Conservation (phyloP, 2,888 invertebrate species). For the Pseudococcus longispinus region DNA sequence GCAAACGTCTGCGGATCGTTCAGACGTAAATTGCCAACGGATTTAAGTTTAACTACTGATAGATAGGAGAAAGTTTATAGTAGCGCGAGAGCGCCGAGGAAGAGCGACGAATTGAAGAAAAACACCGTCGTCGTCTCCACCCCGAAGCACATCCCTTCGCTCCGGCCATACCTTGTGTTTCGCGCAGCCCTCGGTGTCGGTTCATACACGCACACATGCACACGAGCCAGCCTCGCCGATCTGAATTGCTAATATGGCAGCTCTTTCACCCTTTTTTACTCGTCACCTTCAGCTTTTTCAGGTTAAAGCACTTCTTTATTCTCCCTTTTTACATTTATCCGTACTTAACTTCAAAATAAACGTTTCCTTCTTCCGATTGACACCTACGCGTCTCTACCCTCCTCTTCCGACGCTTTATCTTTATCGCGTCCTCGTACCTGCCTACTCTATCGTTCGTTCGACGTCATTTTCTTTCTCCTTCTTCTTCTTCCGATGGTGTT, state of each 20-base stretch:
- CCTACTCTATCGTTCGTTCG: neutral
- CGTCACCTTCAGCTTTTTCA: constrained; percentile 57
- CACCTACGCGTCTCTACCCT: constrained; percentile 48
- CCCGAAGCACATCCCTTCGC: neutral
- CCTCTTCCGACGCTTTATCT: neutral
- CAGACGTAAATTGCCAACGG: constrained; percentile 57
- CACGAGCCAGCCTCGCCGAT: constrained; percentile 6
- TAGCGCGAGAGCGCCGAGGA: neutral
- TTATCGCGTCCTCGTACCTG: neutral
- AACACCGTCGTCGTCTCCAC: constrained; percentile 4
- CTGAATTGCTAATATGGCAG: constrained; percentile 57
- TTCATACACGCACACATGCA: neutral
- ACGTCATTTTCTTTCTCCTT: neutral
- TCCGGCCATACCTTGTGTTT: neutral
- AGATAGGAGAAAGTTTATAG: constrained; percentile 54
- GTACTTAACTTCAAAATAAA: constrained; percentile 57
- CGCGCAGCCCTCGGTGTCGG: neutral
- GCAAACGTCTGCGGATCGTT: constrained; percentile 57
- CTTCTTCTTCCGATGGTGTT: neutral
- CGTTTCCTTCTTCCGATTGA: constrained; percentile 57
- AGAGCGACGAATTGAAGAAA: constrained; percentile 53
- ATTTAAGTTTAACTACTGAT: constrained; percentile 57
- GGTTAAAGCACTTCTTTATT: constrained; percentile 56
- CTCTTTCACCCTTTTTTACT: constrained; percentile 52
- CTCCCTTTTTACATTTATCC: constrained; percentile 53